These are phyloP conservation scores for Typhlichthys subterraneus DNA, from an alignment of 2,797 vertebrate genomes.

Conservation along the genomic window DNA sequence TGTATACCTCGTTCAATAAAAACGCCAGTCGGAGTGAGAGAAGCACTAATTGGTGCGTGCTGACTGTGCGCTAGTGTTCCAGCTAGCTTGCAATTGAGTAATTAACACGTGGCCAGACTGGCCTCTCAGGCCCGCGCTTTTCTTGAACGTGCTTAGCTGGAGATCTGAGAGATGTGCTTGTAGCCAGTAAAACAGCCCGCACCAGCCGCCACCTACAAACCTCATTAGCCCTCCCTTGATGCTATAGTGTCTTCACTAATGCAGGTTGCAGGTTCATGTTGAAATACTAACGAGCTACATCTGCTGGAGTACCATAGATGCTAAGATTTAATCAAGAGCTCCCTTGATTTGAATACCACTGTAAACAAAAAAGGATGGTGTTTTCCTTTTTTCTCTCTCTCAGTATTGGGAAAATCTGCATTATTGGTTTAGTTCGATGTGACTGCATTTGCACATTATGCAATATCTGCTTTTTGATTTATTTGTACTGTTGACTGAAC, in stretches of 20 bases:
- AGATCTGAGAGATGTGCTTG: slow-evolving; percentile 65
- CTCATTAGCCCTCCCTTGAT: slow-evolving; percentile 72
- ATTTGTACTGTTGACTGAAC: slow-evolving; percentile 17
- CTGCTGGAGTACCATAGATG: slow-evolving; percentile 28
- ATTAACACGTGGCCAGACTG: slow-evolving; percentile 68
- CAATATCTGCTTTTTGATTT: slow-evolving; percentile 32
- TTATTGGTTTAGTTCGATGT: slow-evolving; percentile 1
- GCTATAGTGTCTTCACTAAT: slow-evolving; percentile 55
- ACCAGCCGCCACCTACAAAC: slow-evolving; percentile 57
- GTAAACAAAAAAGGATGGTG: slow-evolving; percentile 35
- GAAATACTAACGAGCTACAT: slow-evolving; percentile 62
- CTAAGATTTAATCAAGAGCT: slow-evolving; percentile 45
- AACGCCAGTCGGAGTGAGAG: slow-evolving; percentile 75
- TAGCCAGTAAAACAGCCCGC: slow-evolving; percentile 26
- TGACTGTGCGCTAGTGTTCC: slow-evolving; percentile 73
- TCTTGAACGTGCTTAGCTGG: slow-evolving; percentile 56
- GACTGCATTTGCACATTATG: slow-evolving; percentile 25
- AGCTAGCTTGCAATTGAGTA: slow-evolving; percentile 68
- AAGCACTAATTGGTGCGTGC: slow-evolving; percentile 73
- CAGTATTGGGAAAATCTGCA: slow-evolving; percentile 14
- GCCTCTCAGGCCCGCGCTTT: slow-evolving; percentile 49
- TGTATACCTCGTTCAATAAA: slow-evolving; percentile 69
- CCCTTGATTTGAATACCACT: slow-evolving; percentile 30
- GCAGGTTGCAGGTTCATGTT: slow-evolving; percentile 64
- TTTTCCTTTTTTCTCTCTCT: slow-evolving; percentile 21